Evolutionary conservation across 37 sponge, comb jelly and placozoan species (phyloP), one percentile per base, ranked within the genome.

Genomic region (Aplysina aerophoba): DNA sequence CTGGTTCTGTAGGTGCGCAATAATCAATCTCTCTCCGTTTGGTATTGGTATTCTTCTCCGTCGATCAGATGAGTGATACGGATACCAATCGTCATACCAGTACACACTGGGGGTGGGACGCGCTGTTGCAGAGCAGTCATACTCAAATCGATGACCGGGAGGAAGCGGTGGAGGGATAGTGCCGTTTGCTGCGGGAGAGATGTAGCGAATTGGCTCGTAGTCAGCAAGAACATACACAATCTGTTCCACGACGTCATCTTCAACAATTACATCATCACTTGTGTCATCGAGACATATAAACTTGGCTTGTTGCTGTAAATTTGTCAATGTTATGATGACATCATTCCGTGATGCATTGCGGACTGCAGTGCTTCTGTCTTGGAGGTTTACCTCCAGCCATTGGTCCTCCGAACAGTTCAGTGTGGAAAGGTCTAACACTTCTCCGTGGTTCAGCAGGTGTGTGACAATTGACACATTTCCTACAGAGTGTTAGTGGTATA

Each of bases 211-310:
- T 25, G 78, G 78, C 17, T 36, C 53, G 78, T 75, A 41, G 78
- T 75, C 78, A 2, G 78, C 78, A 31, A 75, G 78, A 22, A 75
- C 22, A 75, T 75, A 75, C n/a, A n/a, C 54, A 44, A 75, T 75
- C 15, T 69, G 71, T 6, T n/a, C 24, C 21, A 75, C 53, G 13
- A 13, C 1, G 37, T 36, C 78, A 1, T 40, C 40, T 44, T 11
- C 50, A 44, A 8, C 50, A 11, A 8, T 44, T 11, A 3, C 8
- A 8, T 44, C 8, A 11, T 3, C 8, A 44, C 50, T 44, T 44
- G 50, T 8, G 53, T 75, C 78, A 31, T 6, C 33, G 21, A 75
- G 20, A 40, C 78, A 75, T 21, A 41, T 25, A 19, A 36, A 75
- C 22, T 75, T 75, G 6, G 78, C 78, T 15, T 75, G 78, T 25